These are phyloP conservation scores for Apoderus coryli DNA, from an alignment of 2,888 invertebrate genomes.

Conservation along the genomic window DNA sequence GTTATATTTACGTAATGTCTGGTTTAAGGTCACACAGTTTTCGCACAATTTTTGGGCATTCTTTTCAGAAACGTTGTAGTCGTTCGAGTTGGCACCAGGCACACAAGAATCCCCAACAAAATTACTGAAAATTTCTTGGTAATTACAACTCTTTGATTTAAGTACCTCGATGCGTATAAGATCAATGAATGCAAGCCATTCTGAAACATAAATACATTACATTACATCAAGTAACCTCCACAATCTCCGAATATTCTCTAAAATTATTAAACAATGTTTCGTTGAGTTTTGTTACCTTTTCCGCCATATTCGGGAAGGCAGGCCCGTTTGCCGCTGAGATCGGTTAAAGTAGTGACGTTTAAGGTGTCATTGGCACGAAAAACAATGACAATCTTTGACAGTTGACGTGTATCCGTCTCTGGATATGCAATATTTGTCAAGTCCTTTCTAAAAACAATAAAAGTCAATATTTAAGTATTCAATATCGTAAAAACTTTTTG, in stretches of 20 bases:
- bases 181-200: constrained; percentile 47
- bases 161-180: constrained; percentile 36
- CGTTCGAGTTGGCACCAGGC: constrained; percentile 41
- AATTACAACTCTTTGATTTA: constrained; percentile 40
- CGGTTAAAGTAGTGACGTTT: constrained; percentile 37
- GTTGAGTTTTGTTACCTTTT: constrained; percentile 36
- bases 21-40: constrained; percentile 20
- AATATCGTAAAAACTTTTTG: constrained; percentile 10
- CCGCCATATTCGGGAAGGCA: constrained; percentile 56
- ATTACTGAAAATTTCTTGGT: constrained; percentile 38
- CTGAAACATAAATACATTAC: constrained; percentile 25
- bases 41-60: constrained; percentile 25
- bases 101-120: constrained; percentile 45
- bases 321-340: constrained; percentile 39
- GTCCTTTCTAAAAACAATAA: constrained; percentile 34
- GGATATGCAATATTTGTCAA: constrained; percentile 42
- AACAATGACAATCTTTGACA: constrained; percentile 40
- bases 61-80: constrained; percentile 28
- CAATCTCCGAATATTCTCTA: too few species aligned
- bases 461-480: not conserved
- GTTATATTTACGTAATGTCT: constrained; percentile 14
- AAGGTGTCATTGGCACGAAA: constrained; percentile 31
- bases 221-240: not conserved
- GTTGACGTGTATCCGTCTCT: constrained; percentile 36
- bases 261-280: too few species aligned